phyloP scores from a whole-genome alignment of 2,888 invertebrate genomes.

The Penaeus monodon region DNA sequence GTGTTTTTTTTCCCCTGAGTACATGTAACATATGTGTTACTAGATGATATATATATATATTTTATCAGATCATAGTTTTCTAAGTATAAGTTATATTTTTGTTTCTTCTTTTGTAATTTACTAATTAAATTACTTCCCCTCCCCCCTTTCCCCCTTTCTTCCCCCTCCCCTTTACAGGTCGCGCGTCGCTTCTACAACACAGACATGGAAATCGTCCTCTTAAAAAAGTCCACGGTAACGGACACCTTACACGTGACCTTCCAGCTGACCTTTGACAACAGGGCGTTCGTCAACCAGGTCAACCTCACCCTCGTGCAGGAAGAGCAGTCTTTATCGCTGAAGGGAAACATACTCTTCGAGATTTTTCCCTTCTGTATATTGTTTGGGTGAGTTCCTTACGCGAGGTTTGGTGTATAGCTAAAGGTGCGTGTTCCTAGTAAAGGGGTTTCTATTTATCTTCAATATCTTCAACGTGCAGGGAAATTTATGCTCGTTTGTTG shows the following conservation, averaged over 20 bases:
- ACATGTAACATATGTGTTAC: too few relatives aligned
- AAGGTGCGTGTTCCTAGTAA: too few relatives aligned
- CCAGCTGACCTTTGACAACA: slow-evolving; percentile 91
- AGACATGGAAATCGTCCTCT: slow-evolving; percentile 90
- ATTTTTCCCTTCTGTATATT: slow-evolving; percentile 98
- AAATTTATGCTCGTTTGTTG: too few relatives aligned
- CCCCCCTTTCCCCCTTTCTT: neutral
- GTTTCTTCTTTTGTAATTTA: too few relatives aligned
- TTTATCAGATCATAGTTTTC: too few relatives aligned
- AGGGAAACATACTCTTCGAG: slow-evolving; percentile 91
- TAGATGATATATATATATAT: too few relatives aligned
- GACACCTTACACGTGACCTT: slow-evolving; percentile 95
- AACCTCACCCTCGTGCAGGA: slow-evolving; percentile 87
- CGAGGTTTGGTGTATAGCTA: too few relatives aligned
- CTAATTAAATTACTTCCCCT: neutral
- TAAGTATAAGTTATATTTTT: too few relatives aligned
- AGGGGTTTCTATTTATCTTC: too few relatives aligned
- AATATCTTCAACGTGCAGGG: too few relatives aligned
- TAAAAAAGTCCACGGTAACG: slow-evolving; percentile 87
- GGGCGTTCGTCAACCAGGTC: slow-evolving; percentile 82
- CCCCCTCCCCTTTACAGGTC: slow-evolving; percentile 72
- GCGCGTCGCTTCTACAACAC: slow-evolving; percentile 94
- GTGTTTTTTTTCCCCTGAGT: too few relatives aligned
- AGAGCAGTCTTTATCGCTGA: slow-evolving; percentile 89
- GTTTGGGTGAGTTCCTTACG: slow-evolving; percentile 80